A percentile compares a stretch with the other conserved stretches of the same genome.
Evolutionary conservation across 2,797 vertebrate species (phyloP).

Genomic region (Manis pentadactyla): DNA sequence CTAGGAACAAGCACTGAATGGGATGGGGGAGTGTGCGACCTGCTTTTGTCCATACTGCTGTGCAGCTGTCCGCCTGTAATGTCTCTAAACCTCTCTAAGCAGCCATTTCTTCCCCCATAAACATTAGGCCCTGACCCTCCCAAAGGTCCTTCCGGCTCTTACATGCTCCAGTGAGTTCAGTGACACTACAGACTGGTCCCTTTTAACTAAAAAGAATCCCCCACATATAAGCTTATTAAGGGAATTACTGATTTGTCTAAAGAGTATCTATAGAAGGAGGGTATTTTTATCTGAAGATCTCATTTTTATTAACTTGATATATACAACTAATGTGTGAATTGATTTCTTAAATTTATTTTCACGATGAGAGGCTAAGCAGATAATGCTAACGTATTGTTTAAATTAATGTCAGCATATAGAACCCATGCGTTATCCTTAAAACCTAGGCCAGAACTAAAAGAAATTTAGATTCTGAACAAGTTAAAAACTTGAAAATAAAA

Average conservation of each 20-base stretch:
- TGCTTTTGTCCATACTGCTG: too few species aligned
- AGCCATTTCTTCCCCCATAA: not conserved
- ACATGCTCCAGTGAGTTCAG: not conserved
- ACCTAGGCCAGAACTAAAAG: not conserved
- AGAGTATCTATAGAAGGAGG: not conserved
- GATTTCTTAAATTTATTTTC: slow-evolving; percentile 1
- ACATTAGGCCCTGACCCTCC: not conserved
- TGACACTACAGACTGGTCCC: not conserved
- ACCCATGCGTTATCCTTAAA: not conserved
- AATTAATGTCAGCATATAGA: not conserved
- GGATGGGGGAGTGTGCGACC: accelerated
- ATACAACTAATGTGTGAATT: not conserved
- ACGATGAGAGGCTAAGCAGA: not conserved
- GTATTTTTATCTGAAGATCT: slow-evolving; percentile 22
- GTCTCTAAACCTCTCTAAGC: not conserved
- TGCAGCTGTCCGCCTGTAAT: not conserved
- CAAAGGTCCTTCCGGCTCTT: not conserved
- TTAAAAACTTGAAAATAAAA: slow-evolving; percentile 36
- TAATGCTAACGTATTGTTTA: not conserved
- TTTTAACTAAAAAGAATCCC: not conserved
- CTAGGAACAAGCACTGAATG: not conserved
- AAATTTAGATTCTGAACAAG: not conserved
- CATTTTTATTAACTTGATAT: not conserved
- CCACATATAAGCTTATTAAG: not conserved
- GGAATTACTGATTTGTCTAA: not conserved